phyloP scores from a whole-genome alignment of 1,140 invertebrate species.

The Argopecten irradians region DNA sequence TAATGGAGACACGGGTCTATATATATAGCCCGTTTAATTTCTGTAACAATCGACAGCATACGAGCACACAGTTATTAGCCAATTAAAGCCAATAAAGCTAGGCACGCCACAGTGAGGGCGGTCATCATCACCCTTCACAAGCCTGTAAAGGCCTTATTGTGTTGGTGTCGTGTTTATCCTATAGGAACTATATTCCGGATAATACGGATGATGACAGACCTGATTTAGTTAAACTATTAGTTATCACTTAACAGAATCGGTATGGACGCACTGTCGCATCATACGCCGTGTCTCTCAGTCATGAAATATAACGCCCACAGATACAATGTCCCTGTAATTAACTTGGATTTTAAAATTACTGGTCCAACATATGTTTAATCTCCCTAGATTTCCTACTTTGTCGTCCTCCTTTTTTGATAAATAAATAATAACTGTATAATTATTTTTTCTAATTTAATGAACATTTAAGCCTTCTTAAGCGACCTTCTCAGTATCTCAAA shows the following conservation, averaged over 20 bases:
- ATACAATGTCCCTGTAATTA: neutral
- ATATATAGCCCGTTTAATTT: neutral
- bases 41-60: conserved; percentile 15
- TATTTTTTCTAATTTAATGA: too few relatives aligned
- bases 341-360: neutral
- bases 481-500: too few relatives aligned
- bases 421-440: too few relatives aligned
- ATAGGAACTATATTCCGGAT: neutral
- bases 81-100: neutral
- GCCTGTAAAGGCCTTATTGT: neutral
- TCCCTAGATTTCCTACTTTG: neutral
- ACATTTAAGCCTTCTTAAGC: too few relatives aligned
- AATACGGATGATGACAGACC: neutral
- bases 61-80: neutral
- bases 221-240: conserved; percentile 3
- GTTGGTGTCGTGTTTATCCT: neutral
- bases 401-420: neutral
- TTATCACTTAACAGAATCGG: conserved; percentile 1
- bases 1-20: neutral
- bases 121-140: neutral
- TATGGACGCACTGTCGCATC: neutral
- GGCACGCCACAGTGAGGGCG: neutral
- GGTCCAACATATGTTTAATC: neutral
- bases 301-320: neutral
- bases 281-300: neutral